These are phyloP conservation scores for Chaetodon trifasciatus DNA, from an alignment of 2,797 vertebrate species.

Conservation along the genomic window DNA sequence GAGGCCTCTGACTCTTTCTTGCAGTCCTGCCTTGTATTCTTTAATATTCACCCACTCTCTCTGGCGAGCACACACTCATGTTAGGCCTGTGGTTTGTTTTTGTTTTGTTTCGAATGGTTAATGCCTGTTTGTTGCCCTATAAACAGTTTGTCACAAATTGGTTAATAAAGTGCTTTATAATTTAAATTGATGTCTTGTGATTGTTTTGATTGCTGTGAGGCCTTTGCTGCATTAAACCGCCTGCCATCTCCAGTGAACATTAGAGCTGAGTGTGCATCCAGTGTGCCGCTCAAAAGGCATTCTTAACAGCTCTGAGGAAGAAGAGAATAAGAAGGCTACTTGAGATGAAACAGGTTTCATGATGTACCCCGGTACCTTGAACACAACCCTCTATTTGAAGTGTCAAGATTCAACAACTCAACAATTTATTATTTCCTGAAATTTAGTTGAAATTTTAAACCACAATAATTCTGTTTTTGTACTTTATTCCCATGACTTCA, in stretches of 20 bases:
- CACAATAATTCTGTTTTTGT: no score
- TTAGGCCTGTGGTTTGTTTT: conserved; percentile 20
- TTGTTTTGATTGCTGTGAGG: conserved; percentile 43
- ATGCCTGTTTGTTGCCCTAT: conserved; percentile 25
- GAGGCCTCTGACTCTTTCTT: conserved; percentile 6
- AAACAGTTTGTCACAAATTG: conserved; percentile 25
- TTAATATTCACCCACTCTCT: conserved; percentile 15
- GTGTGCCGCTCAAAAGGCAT: conserved; percentile 33
- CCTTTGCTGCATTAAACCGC: conserved; percentile 26
- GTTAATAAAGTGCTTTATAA: conserved; percentile 15
- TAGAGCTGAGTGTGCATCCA: conserved; percentile 39
- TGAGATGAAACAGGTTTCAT: conserved; percentile 52
- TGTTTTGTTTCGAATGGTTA: conserved; percentile 24
- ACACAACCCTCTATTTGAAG: not conserved
- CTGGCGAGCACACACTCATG: not conserved
- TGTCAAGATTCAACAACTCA: no score
- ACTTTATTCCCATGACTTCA: no score
- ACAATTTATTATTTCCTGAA: no score
- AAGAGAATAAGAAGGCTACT: conserved; percentile 46
- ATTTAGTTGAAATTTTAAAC: no score
- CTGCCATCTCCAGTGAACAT: conserved; percentile 38
- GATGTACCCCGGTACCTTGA: conserved; percentile 21
- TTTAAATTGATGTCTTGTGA: conserved; percentile 40
- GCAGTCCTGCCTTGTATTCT: conserved; percentile 20
- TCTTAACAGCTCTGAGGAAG: conserved; percentile 43